A percentile compares a stretch with the other conserved stretches of the same genome.
These are phyloP conservation scores for Crioceris asparagi DNA, from an alignment of 2,888 invertebrate species.

Conservation along the genomic window DNA sequence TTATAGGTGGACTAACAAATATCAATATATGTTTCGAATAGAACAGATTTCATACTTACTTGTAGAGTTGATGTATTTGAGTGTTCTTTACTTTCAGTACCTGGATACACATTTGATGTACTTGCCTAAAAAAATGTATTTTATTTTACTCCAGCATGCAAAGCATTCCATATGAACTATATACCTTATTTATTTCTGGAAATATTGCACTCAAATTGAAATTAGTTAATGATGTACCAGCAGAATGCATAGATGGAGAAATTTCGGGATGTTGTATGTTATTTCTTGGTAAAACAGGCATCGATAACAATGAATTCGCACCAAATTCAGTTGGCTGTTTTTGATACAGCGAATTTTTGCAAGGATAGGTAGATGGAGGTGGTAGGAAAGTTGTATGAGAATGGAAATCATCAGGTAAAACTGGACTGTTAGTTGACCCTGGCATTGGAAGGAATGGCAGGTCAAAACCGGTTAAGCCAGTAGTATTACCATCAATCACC, in stretches of 20 bases:
- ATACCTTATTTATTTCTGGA: slow-evolving; percentile 62
- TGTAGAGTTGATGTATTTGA: slow-evolving; percentile 5
- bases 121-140: slow-evolving; percentile 4
- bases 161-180: too few species aligned
- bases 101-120: slow-evolving; percentile 6
- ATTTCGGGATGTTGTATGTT: slow-evolving; percentile 31
- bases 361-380: slow-evolving; percentile 33
- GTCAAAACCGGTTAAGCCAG: slow-evolving; percentile 30
- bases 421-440: slow-evolving; percentile 34
- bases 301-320: slow-evolving; percentile 24
- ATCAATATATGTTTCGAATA: neutral
- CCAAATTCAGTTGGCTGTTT: slow-evolving; percentile 28
- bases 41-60: slow-evolving; percentile 3
- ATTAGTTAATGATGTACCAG: slow-evolving; percentile 53
- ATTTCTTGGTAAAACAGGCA: slow-evolving; percentile 24
- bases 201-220: slow-evolving; percentile 76
- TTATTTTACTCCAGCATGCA: too few species aligned
- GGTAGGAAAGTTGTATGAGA: slow-evolving; percentile 32
- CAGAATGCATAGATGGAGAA: slow-evolving; percentile 28
- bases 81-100: slow-evolving; percentile 6
- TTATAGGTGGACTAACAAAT: too few species aligned
- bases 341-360: slow-evolving; percentile 34
- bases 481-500: slow-evolving; percentile 19
- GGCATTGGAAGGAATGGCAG: slow-evolving; percentile 35
- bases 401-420: slow-evolving; percentile 38